These are phyloP conservation scores for Kradibia gibbosae DNA, from an alignment of 1,140 invertebrate genomes.

Conservation along the genomic window DNA sequence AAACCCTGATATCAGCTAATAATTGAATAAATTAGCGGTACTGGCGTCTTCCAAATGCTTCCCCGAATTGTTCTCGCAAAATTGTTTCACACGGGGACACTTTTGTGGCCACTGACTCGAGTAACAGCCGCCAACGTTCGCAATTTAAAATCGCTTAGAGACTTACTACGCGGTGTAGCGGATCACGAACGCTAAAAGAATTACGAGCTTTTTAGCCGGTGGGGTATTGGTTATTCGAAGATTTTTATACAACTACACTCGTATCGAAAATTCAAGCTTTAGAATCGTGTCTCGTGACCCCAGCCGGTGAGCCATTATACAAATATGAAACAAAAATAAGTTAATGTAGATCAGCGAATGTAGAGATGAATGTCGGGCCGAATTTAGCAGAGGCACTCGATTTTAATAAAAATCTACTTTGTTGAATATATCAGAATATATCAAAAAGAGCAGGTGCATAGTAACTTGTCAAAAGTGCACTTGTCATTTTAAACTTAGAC, in stretches of 20 bases:
- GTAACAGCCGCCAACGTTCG: neutral
- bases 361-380: no score
- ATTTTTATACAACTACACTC: neutral
- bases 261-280: neutral
- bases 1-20: neutral
- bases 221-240: neutral
- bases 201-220: neutral
- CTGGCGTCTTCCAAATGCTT: neutral
- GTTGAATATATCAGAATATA: neutral
- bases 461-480: no score
- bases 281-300: neutral
- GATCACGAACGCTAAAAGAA: neutral
- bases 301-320: neutral
- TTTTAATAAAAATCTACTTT: neutral
- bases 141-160: neutral
- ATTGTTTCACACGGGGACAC: no score
- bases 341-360: neutral
- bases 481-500: no score
- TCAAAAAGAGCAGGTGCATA: no score
- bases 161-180: neutral
- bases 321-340: neutral
- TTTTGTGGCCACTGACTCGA: no score
- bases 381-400: neutral
- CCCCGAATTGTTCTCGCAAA: neutral
- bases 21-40: constrained; percentile 31